A percentile compares a stretch with the other conserved stretches of the same genome.
These are phyloP conservation scores for Drosophila vallismaia DNA, from an alignment of 2,888 invertebrate species.

Conservation along the genomic window DNA sequence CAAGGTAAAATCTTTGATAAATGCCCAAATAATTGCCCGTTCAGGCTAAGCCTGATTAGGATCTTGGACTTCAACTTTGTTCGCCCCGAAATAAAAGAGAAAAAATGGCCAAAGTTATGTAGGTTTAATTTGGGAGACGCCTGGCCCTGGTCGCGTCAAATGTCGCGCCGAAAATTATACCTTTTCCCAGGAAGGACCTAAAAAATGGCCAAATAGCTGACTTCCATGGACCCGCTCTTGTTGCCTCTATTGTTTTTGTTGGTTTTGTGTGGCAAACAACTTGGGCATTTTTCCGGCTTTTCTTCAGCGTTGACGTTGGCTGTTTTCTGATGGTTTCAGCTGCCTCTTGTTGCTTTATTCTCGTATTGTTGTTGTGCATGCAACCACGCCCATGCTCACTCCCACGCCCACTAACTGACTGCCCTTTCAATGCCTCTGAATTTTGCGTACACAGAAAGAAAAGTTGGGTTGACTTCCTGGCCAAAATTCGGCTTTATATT, in stretches of 20 bases:
- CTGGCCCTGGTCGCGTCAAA: constrained; percentile 77
- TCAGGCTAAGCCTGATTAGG: constrained; percentile 41
- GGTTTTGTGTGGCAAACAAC: constrained; percentile 58
- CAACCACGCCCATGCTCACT: constrained; percentile 54
- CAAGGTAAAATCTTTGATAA: constrained; percentile 37
- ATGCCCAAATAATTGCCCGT: constrained; percentile 45
- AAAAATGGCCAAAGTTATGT: constrained; percentile 30
- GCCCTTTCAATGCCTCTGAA: constrained; percentile 45
- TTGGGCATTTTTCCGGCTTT: constrained; percentile 77
- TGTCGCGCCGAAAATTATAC: constrained; percentile 83
- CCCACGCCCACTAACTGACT: constrained; percentile 15
- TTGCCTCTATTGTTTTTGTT: constrained; percentile 1
- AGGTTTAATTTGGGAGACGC: constrained; percentile 19
- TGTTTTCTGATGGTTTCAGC: constrained; percentile 1
- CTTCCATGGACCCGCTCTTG: constrained; percentile 31
- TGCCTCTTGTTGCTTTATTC: constrained; percentile 19
- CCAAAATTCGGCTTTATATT: not conserved
- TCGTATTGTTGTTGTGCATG: constrained; percentile 42
- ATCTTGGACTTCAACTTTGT: constrained; percentile 27
- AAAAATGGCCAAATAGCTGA: constrained; percentile 57
- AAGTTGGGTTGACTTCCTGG: not conserved
- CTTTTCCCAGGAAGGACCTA: constrained; percentile 38
- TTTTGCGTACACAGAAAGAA: not conserved
- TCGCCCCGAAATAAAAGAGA: not conserved
- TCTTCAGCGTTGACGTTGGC: constrained; percentile 66